Evolutionary conservation across 1,140 invertebrate species (phyloP).

Genomic region (Drosophila repletoides): DNA sequence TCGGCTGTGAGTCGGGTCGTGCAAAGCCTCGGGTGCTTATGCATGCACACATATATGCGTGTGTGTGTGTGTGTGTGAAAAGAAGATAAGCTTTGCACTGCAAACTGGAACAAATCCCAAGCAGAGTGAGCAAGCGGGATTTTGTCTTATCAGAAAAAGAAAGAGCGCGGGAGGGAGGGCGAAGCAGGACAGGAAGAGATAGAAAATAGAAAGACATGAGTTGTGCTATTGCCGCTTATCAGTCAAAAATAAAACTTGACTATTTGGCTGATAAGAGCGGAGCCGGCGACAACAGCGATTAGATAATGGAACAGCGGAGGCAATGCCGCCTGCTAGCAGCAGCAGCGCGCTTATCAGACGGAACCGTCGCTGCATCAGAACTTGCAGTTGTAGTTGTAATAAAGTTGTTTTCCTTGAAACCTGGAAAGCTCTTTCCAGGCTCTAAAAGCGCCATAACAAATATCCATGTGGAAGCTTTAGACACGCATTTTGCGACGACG

Average conservation of each 20-base stretch:
- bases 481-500: constrained; percentile 48
- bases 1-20: too few relatives aligned
- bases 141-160: constrained; percentile 19
- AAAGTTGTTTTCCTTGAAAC: too few relatives aligned
- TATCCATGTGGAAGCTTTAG: not conserved
- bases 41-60: not conserved
- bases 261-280: constrained; percentile 33
- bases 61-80: not conserved
- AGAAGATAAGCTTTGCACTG: constrained; percentile 30
- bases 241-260: constrained; percentile 12
- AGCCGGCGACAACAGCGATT: constrained; percentile 28
- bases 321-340: not conserved
- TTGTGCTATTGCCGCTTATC: constrained; percentile 41
- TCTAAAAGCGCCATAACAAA: constrained; percentile 30
- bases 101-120: constrained; percentile 42
- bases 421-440: constrained; percentile 22
- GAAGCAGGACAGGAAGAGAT: constrained; percentile 36
- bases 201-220: constrained; percentile 37
- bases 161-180: not conserved
- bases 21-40: not conserved
- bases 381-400: too few relatives aligned
- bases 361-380: too few relatives aligned
- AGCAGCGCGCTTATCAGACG: constrained; percentile 5
- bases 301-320: constrained; percentile 28
- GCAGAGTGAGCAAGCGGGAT: constrained; percentile 33